Evolutionary conservation across 2,888 invertebrate species (phyloP), one percentile per base, ranked within the genome.

Genomic region (Choreutis nemorana): DNA sequence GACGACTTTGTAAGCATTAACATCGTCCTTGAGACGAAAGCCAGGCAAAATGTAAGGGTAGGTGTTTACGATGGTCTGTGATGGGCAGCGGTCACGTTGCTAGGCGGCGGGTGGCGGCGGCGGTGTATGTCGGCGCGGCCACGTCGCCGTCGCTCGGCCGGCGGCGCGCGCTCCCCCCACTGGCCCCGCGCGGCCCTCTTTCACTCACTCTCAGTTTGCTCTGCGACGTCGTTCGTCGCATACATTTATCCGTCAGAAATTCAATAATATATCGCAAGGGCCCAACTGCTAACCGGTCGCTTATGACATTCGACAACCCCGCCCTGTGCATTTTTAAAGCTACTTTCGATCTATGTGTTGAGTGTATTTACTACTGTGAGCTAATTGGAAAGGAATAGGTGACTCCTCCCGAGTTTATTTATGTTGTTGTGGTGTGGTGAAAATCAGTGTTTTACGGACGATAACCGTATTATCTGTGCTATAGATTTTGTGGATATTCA

Each of bases 381-480:
- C 57, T 44, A 56, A 53, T 50, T 44, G 50, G 45, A 42, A 44
- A 54, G 53, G 53, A 55, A 49, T 53, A 56, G 54, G 55, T 60
- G 62, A 49, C 59, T 59, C 58, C 59, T 57, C 60, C 54, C 62
- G 62, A 65, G 65, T 68, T 73, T 75, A 75, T 77, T 71, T 73
- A 73, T 77, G 77, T 77, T 75, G 71, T 77, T 75, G 68, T 77
- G 68, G 77, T 77, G 77, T 73, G 64, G 77, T 78, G 77, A 70
- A 73, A 73, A 72, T 71, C 68, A 71, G 77, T 78, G 78, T 60
- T 70, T 64, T 72, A 71, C 70, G 67, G 64, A 65, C 75, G 64
- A 75, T 72, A 68, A 70, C 75, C 72, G 75, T 77, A 68, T 72
- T 68, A 72, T 72, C 73, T 72, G 75, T 73, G 77, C 62, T 57